Evolutionary conservation across 2,113 vertebrate species (phyloP).

Genomic region (Mohoua ochrocephala): DNA sequence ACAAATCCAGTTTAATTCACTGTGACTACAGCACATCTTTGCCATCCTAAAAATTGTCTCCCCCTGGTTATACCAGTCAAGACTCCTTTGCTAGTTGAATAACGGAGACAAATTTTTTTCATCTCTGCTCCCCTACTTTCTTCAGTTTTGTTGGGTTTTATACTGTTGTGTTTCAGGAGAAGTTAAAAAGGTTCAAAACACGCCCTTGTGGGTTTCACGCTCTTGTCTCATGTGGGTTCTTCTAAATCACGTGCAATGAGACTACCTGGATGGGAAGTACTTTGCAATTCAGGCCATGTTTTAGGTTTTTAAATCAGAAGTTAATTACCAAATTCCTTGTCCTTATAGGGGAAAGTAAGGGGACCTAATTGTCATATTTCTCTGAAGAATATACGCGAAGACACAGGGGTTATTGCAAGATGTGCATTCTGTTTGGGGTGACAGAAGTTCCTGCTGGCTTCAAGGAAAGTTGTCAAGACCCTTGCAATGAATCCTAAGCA

Average conservation of each 20-base stretch:
- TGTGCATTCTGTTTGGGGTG: not conserved
- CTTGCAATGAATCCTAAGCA: not conserved
- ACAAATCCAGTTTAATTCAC: not conserved
- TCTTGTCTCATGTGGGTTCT: not conserved
- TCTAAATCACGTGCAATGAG: not conserved
- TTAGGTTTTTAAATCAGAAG: not conserved
- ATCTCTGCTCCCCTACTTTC: not conserved
- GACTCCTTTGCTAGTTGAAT: not conserved
- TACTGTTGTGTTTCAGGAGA: not conserved
- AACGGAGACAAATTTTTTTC: not conserved
- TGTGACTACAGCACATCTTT: not conserved
- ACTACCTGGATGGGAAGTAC: not conserved
- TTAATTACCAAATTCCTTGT: not conserved
- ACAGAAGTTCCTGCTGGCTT: not conserved
- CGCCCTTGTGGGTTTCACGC: not conserved
- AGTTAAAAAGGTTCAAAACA: not conserved
- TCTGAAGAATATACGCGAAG: not conserved
- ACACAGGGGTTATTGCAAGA: not conserved
- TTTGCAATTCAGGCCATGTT: not conserved
- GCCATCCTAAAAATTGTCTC: not conserved
- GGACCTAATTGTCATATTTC: not conserved
- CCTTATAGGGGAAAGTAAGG: not conserved
- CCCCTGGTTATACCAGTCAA: not conserved
- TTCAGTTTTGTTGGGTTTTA: not conserved
- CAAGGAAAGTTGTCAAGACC: not conserved